Conservation (phyloP, 2,113 vertebrate species). For the Eudorcas thomsonii region DNA sequence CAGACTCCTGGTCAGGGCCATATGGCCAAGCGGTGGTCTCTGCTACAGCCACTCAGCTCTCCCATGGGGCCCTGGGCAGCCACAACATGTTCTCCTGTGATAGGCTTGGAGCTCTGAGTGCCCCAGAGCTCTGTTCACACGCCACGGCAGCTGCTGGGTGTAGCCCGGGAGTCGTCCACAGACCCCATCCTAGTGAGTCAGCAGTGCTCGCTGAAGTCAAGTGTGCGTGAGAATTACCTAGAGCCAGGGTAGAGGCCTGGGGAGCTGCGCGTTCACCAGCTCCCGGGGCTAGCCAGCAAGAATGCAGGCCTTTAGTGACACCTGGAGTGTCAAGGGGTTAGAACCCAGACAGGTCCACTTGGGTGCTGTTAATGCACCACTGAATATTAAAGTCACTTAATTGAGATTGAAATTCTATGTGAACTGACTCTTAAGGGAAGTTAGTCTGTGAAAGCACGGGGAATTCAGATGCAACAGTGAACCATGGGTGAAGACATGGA, state of each 20-base stretch:
- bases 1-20: background rate
- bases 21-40: background rate
- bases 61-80: background rate
- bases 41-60: background rate
- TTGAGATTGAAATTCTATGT: background rate
- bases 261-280: background rate
- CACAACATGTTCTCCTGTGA: background rate
- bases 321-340: background rate
- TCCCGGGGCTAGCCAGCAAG: background rate
- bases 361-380: background rate
- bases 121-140: background rate
- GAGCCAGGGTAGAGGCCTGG: background rate
- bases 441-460: background rate
- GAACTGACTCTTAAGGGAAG: background rate
- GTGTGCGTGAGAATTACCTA: background rate
- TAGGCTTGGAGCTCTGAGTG: background rate
- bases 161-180: background rate
- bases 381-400: background rate
- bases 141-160: background rate
- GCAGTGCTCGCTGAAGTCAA: background rate
- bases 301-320: too few species aligned
- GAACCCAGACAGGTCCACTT: background rate
- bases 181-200: background rate
- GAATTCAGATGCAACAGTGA: background rate
- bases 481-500: background rate